Percentiles rank a stretch among this genome's conserved stretches.
These are phyloP conservation scores for Umimayanthus kanabou DNA, from an alignment of 92 coral and sea anemone genomes.

Conservation along the genomic window DNA sequence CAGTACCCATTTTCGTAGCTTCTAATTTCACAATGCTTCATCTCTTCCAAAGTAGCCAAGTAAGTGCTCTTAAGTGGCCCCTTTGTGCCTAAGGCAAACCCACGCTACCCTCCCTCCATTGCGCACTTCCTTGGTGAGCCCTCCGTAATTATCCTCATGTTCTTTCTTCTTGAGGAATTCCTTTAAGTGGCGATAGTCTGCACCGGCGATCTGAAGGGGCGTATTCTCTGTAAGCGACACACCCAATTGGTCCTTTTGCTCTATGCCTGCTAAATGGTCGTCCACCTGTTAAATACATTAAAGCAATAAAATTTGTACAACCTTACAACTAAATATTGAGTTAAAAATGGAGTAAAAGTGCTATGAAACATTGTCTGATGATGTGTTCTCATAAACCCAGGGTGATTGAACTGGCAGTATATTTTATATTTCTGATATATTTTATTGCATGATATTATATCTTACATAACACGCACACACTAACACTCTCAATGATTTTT, in stretches of 20 bases:
- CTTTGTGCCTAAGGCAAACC: constrained; percentile 19
- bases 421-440: too few species aligned
- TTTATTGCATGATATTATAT: too few species aligned
- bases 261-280: not conserved
- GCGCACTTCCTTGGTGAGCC: constrained; percentile 16
- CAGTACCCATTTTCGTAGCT: not conserved
- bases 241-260: not conserved
- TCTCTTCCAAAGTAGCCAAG: not conserved
- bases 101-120: constrained; percentile 7
- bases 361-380: not conserved
- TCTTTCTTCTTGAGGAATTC: constrained; percentile 4
- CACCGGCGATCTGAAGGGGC: not conserved
- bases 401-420: too few species aligned
- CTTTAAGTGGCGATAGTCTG: constrained; percentile 18
- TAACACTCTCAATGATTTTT: too few species aligned
- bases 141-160: constrained; percentile 10
- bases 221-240: not conserved
- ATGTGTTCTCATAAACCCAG: not conserved
- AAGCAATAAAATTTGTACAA: too few species aligned
- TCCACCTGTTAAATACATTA: not conserved
- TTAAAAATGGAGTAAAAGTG: not conserved
- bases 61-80: not conserved
- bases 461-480: too few species aligned
- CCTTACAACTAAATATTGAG: not conserved
- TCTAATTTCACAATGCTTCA: not conserved